Percentiles rank a stretch among this genome's conserved stretches.
phyloP scores from a whole-genome alignment of 2,888 invertebrate species.

The Dryobotodes eremita region DNA sequence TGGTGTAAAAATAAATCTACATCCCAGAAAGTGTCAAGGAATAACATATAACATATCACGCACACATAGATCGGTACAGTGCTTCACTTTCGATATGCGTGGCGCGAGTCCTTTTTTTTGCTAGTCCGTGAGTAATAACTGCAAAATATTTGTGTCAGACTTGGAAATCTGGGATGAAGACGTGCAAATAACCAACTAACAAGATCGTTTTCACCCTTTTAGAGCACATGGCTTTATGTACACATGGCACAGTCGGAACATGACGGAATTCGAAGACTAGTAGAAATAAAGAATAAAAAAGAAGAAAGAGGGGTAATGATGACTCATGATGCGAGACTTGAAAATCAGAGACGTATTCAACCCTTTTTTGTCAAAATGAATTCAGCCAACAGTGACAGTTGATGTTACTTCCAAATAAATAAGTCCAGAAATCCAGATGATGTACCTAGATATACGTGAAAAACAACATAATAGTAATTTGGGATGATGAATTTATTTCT shows the following conservation, averaged over 20 bases:
- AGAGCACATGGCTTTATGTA: background rate
- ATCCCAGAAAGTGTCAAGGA: too few relatives aligned
- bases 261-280: background rate
- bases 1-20: too few relatives aligned
- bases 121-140: too few relatives aligned
- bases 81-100: too few relatives aligned
- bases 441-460: background rate
- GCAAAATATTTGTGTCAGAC: background rate
- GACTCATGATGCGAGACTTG: background rate
- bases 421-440: too few relatives aligned
- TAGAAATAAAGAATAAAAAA: background rate
- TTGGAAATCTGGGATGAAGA: background rate
- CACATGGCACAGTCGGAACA: background rate
- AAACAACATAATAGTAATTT: too few relatives aligned
- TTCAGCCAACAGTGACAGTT: background rate
- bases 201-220: background rate
- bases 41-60: too few relatives aligned
- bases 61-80: too few relatives aligned
- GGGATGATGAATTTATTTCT: too few relatives aligned
- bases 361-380: background rate
- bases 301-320: background rate
- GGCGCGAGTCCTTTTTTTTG: too few relatives aligned
- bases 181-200: too few relatives aligned
- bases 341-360: background rate
- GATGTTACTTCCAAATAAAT: background rate